Base-by-base conservation (phyloP, 1,140 invertebrate species). In the Drosophila melanica region DNA sequence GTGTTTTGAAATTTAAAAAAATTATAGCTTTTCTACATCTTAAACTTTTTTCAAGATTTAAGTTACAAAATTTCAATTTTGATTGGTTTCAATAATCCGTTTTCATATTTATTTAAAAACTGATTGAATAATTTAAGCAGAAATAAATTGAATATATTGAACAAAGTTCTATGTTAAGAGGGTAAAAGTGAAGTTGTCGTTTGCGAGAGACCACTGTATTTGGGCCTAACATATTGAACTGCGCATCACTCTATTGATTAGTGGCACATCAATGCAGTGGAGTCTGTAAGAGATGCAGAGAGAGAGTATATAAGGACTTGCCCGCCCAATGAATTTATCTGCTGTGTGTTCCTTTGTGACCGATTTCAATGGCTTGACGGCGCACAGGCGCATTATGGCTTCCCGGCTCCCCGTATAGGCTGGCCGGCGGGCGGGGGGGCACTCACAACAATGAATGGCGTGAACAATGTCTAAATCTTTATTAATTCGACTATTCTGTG, bases 401-500 rank as follows among this genome's bases (percentile, higher is more conserved):
- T 67, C 44, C 20, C 30, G 18, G 30, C n/a, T n/a, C n/a, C n/a
- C n/a, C 44, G 16, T 16, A n/a, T 23, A 14, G 35, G 48, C n/a
- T 45, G 27, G 20, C 33, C 14, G 9, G 41, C 11, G 20, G 5
- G 3, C 14, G 1, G 20, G 14, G 51, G 48, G 75, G 27, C 44
- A 51, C 41, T 27, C 63, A 70, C 73, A 67, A 79, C 73, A 79
- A 79, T 79, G 76, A 76, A 72, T 67, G 63, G 68, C 67, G 63
- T 77, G 69, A 81, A 89, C 84, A 87, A 87, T 87, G 81, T 75
- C 84, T 89, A 87, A 87, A 87, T 87, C 84, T 87, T 84, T 87
- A 84, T 87, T 89, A 87, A 87, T 87, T 89, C 84, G 82, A 76
- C 82, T 86, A 81, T 86, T 85, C 76, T 75, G 70, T 54, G 73